Base-by-base conservation (phyloP, 1,140 invertebrate species). In the Euura saliciscinereae region DNA sequence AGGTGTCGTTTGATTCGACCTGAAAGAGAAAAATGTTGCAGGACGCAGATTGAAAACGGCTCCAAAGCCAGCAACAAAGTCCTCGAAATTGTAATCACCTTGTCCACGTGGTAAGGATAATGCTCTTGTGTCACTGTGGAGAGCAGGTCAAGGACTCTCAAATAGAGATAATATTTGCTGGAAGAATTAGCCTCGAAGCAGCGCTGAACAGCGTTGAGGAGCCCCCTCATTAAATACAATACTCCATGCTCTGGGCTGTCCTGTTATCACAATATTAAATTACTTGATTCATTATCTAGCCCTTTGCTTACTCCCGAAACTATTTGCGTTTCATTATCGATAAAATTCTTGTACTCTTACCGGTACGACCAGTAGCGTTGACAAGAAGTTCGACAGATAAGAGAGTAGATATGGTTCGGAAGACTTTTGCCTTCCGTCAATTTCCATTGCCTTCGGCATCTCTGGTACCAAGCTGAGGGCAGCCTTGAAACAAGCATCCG, bases 401-500 rank as follows among this genome's bases (percentile, higher is more conserved):
- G 92, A 90, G 0, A 92, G 82, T 2, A 97, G 83, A 85, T 92
- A 94, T 2, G 90, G 88, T 78, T 97, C 93, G 0, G 93, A 91
- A 64, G 91, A 91, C 77, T 91, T 91, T 11, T 91, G 88, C 79
- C 94, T 93, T 3, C 93, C 92, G 78, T 96, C 94, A 67, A 94
- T 88, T 78, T 95, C 92, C 69, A 95, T 87, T n/a, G 89, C 90
- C 71, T 91, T 89, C 1, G 94, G 93, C 78, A 97, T 89, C 77
- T 97, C 95, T 4, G 92, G 90, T 65, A 98, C 90, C 28, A 96
- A 84, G 67, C 91, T 92, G 7, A 98, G 90, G 0, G 95, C 92
- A 64, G 95, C 94, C 88, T 97, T 97, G 71, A 98, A 94, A 82
- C 96, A 98, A 2, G 95, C 95, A 90, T 99, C 97, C 71, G 95